Conservation (phyloP, 2,113 vertebrate genomes). For the Cisticola juncidis region DNA sequence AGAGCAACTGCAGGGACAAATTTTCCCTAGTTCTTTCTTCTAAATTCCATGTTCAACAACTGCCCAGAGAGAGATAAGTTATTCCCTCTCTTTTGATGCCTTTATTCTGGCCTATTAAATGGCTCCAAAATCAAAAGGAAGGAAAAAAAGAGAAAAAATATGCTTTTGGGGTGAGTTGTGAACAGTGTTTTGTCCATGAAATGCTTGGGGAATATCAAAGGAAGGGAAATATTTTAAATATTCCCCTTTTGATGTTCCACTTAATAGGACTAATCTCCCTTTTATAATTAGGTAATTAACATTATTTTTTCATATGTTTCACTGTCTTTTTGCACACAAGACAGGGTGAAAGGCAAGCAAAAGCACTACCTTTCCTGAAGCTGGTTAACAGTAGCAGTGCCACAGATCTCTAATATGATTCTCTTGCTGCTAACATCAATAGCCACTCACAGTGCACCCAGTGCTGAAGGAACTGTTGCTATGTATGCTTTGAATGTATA, state of each 20-base stretch:
- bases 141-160: not conserved
- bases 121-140: not conserved
- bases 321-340: not conserved
- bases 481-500: conserved; percentile 53
- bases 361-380: not conserved
- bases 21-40: not conserved
- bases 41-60: conserved; percentile 14
- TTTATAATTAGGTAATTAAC: not conserved
- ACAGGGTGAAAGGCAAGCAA: not conserved
- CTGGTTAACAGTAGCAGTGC: not conserved
- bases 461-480: conserved; percentile 45
- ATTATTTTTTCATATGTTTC: not conserved
- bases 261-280: not conserved
- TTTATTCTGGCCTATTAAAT: not conserved
- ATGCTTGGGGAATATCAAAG: not conserved
- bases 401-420: not conserved
- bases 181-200: not conserved
- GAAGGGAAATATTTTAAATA: not conserved
- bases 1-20: conserved; percentile 32
- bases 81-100: not conserved
- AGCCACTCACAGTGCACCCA: conserved; percentile 8
- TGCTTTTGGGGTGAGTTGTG: not conserved
- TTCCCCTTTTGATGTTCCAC: not conserved
- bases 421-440: conserved; percentile 57
- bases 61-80: not conserved